Base-by-base conservation (phyloP, 1,140 invertebrate genomes). In the Notospermus geniculatus region DNA sequence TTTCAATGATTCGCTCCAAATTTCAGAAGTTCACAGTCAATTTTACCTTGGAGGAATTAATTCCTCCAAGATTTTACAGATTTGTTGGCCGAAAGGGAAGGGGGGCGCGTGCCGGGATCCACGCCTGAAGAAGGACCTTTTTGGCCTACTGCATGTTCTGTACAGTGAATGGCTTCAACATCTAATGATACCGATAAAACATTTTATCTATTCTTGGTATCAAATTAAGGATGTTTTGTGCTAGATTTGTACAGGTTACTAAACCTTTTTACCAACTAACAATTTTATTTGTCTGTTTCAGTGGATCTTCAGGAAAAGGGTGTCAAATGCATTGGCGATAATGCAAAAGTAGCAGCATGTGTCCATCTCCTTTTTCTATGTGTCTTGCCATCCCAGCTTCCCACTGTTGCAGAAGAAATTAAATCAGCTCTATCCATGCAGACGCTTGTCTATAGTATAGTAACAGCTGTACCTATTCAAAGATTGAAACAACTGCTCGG, bases 311-410 rank as follows among this genome's bases (percentile, higher is more conserved):
- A 71, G 45, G 70, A 68, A 39, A 72, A 74, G 63, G 78, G 77
- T 36, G 71, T 78, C 7, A 71, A 71, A 13, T 79, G 77, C 64
- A 72, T 71, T 63, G 70, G 72, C 70, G 71, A 79, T 64, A 80
- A 80, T 60, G 65, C 67, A 1, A 71, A 71, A 61, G 63, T 79
- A 11, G 71, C 72, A 11, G 63, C 71, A 27, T 69, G 66, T n/a
- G 69, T 70, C 17, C 68, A 79, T 57, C 45, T 80, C 5, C 60
- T 77, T 2, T 78, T 79, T 41, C 29, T 80, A 11, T 78, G 76
- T 68, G 75, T 80, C 2, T 63, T 80, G 13, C 79, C 79, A 46
- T 78, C 79, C 1, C 78, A 80, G 54, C 50, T 80, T n/a, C 64
- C 67, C 13, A 59, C 62, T 1, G 71, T 80, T 1, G 67, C 70